Evolutionary conservation across 2,888 invertebrate species (phyloP).

Genomic region (Agriopis marginaria): DNA sequence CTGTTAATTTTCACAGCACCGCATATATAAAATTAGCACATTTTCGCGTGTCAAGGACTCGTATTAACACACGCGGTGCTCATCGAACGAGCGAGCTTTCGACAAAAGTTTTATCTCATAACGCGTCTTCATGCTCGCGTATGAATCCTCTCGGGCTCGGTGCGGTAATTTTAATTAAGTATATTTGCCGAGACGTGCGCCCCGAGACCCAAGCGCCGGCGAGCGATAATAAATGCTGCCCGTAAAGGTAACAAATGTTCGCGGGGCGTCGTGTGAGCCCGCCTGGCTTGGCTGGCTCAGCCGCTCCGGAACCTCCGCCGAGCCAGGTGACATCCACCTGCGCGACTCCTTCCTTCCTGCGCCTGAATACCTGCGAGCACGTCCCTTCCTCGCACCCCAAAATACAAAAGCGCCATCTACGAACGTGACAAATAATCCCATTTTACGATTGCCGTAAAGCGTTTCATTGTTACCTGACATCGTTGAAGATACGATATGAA

Average conservation of each 20-base stretch:
- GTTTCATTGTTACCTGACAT: conserved; percentile 43
- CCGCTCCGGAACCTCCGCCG: conserved; percentile 47
- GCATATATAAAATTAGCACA: conserved; percentile 20
- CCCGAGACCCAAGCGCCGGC: conserved; percentile 51
- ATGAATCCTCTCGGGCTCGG: conserved; percentile 65
- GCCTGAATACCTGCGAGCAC: conserved; percentile 57
- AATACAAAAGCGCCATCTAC: conserved; percentile 49
- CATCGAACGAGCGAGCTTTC: conserved; percentile 50
- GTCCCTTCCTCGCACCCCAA: conserved; percentile 49
- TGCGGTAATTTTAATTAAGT: conserved; percentile 84
- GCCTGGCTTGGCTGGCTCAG: conserved; percentile 36
- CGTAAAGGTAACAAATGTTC: conserved; percentile 78
- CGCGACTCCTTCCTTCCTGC: conserved; percentile 69
- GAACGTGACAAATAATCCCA: conserved; percentile 50
- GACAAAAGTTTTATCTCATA: conserved; percentile 65
- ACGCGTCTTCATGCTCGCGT: conserved; percentile 65
- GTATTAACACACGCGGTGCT: conserved; percentile 35
- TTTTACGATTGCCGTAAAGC: conserved; percentile 45
- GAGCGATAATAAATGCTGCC: conserved; percentile 74
- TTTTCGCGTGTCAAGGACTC: conserved; percentile 21
- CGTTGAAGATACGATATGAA: conserved; percentile 27
- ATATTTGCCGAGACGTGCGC: conserved; percentile 75
- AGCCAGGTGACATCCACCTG: conserved; percentile 71
- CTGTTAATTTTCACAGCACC: conserved; percentile 22
- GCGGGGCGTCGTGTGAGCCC: conserved; percentile 47